Percentiles rank a stretch among this genome's conserved stretches.
Evolutionary conservation across 2,113 vertebrate species (phyloP).

Genomic region (Cyphomyrus discorhynchus): DNA sequence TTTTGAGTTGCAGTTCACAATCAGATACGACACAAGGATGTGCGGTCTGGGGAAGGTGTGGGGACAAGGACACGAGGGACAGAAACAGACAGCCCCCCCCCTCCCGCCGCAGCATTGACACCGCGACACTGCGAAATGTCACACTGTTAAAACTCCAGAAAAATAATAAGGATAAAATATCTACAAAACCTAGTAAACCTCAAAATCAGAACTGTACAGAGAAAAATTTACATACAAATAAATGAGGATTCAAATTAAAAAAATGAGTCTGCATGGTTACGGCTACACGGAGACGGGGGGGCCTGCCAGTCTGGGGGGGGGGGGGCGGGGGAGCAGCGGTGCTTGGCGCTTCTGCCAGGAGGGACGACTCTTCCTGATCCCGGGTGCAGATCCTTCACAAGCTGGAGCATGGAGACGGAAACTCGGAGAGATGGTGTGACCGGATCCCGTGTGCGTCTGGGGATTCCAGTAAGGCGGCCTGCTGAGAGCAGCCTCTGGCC

Average conservation of each 20-base stretch:
- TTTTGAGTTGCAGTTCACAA: constrained; percentile 74
- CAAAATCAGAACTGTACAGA: constrained; percentile 98
- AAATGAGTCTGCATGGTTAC: constrained; percentile 61
- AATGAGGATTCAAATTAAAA: constrained; percentile 58
- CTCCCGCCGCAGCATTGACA: constrained; percentile 35
- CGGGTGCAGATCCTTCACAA: constrained; percentile 44
- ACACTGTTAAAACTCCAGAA: constrained; percentile 64
- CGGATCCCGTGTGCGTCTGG: constrained; percentile 44
- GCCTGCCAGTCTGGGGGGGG: neutral
- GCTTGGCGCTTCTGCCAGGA: constrained; percentile 8
- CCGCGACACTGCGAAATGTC: constrained; percentile 69
- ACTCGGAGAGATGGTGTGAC: constrained; percentile 50
- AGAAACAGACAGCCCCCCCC: constrained; percentile 35
- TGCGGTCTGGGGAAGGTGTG: constrained; percentile 62
- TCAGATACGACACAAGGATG: constrained; percentile 63
- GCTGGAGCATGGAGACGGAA: constrained; percentile 39
- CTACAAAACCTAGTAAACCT: constrained; percentile 86
- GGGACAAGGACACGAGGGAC: constrained; percentile 39
- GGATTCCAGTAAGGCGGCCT: constrained; percentile 34
- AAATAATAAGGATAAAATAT: constrained; percentile 76
- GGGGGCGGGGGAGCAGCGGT: neutral
- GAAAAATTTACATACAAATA: constrained; percentile 84
- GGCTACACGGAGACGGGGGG: constrained; percentile 78
- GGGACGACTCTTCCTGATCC: constrained; percentile 24
- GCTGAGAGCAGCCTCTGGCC: neutral